phyloP scores from a whole-genome alignment of 2,888 invertebrate species.

The Ormyrus labotus region DNA sequence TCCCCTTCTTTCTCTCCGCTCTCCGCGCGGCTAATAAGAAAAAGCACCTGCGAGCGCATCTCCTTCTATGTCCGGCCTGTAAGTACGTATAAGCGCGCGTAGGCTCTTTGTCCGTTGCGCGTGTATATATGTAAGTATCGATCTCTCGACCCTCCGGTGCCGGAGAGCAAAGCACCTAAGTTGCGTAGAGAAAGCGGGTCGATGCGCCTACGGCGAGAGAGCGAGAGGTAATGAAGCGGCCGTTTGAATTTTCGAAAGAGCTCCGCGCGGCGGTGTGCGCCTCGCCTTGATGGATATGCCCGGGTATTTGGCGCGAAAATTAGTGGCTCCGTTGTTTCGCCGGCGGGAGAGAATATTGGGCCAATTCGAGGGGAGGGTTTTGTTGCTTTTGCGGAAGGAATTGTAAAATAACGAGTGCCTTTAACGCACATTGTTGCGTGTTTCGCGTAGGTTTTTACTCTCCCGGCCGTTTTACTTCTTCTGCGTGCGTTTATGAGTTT shows the following conservation, averaged over 20 bases:
- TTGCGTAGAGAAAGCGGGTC: slow-evolving; percentile 43
- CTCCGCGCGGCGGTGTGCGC: not conserved
- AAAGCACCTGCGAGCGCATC: not conserved
- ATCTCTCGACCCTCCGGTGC: slow-evolving; percentile 11
- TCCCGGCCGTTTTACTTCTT: too few species aligned
- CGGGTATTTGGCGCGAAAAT: too few species aligned
- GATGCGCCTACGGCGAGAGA: slow-evolving; percentile 38
- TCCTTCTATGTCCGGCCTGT: slow-evolving; percentile 6
- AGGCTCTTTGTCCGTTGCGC: slow-evolving; percentile 4
- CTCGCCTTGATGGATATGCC: too few species aligned
- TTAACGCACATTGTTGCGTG: too few species aligned
- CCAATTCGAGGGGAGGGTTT: too few species aligned
- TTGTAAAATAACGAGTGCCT: too few species aligned
- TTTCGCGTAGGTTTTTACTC: too few species aligned
- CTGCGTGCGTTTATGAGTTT: too few species aligned
- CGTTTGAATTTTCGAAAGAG: slow-evolving; percentile 58
- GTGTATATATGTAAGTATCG: slow-evolving; percentile 35
- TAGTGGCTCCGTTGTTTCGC: too few species aligned
- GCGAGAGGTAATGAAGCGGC: slow-evolving; percentile 56
- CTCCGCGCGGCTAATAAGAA: slow-evolving; percentile 18
- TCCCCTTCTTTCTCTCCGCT: not conserved
- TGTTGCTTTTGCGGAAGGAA: too few species aligned
- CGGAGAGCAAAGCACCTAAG: not conserved
- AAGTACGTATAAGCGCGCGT: not conserved
- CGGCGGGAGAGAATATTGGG: not conserved